These are phyloP conservation scores for Microcebus jonahi DNA, from an alignment of 2,113 vertebrate genomes.

Conservation along the genomic window DNA sequence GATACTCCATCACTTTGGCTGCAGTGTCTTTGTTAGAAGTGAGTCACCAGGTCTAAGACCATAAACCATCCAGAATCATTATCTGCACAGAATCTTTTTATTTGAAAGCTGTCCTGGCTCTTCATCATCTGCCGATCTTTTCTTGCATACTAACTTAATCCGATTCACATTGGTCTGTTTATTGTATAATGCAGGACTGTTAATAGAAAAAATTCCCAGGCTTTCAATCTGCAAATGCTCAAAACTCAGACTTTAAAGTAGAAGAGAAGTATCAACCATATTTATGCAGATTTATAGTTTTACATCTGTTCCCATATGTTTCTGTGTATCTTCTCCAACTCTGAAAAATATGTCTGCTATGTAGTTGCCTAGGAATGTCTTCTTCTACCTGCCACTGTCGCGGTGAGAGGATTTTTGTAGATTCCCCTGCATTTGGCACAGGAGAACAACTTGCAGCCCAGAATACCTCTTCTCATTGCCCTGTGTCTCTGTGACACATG, in stretches of 20 bases:
- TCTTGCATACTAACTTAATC: not conserved
- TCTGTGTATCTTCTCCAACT: not conserved
- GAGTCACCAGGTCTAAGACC: not conserved
- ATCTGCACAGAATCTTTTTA: not conserved
- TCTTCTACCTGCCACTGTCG: not conserved
- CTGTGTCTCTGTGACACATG: not conserved
- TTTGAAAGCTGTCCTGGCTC: not conserved
- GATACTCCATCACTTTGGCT: not conserved
- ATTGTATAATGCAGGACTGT: not conserved
- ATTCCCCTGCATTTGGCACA: not conserved
- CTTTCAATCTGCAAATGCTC: not conserved
- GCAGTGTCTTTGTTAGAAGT: not conserved
- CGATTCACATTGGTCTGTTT: not conserved
- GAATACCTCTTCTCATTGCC: not conserved
- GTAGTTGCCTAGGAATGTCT: not conserved
- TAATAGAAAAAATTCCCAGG: not conserved
- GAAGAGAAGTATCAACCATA: not conserved
- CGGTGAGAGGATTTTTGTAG: not conserved
- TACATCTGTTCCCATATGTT: constrained; percentile 27
- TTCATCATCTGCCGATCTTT: not conserved
- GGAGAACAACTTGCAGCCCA: not conserved
- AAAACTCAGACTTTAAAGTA: constrained; percentile 26
- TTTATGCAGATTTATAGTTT: constrained; percentile 4
- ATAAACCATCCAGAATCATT: not conserved
- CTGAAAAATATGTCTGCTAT: not conserved